These are phyloP conservation scores for Menura novaehollandiae DNA, from an alignment of 2,113 vertebrate species.

Conservation along the genomic window DNA sequence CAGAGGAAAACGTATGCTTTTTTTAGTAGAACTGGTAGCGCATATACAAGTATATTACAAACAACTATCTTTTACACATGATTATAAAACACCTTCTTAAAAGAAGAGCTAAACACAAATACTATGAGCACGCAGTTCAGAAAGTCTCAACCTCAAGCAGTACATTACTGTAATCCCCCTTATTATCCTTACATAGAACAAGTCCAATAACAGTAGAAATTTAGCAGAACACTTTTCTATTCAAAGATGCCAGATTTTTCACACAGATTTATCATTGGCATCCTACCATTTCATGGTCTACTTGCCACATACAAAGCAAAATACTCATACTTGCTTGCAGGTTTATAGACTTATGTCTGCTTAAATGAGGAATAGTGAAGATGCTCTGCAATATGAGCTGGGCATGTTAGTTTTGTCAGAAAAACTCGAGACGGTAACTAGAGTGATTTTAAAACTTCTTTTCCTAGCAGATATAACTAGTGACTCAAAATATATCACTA, in stretches of 20 bases:
- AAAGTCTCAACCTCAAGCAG: background rate
- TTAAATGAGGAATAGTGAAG: background rate
- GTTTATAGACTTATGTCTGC: background rate
- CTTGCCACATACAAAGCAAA: background rate
- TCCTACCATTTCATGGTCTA: background rate
- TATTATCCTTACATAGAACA: background rate
- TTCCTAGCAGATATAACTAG: background rate
- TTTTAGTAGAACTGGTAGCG: background rate
- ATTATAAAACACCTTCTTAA: background rate
- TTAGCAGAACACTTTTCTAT: background rate
- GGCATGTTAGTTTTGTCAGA: background rate
- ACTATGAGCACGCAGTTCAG: background rate
- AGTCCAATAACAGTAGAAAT: background rate
- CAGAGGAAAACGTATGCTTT: background rate
- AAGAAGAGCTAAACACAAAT: background rate
- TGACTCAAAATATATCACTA: background rate
- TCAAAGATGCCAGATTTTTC: background rate
- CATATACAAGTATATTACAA: background rate
- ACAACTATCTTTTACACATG: background rate
- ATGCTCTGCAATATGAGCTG: background rate
- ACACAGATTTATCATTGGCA: background rate
- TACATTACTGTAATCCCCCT: background rate
- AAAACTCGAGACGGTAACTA: background rate
- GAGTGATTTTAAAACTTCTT: background rate
- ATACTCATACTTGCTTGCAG: background rate